Conservation (phyloP, 1,140 invertebrate genomes). For the Neodiprion fabricii region DNA sequence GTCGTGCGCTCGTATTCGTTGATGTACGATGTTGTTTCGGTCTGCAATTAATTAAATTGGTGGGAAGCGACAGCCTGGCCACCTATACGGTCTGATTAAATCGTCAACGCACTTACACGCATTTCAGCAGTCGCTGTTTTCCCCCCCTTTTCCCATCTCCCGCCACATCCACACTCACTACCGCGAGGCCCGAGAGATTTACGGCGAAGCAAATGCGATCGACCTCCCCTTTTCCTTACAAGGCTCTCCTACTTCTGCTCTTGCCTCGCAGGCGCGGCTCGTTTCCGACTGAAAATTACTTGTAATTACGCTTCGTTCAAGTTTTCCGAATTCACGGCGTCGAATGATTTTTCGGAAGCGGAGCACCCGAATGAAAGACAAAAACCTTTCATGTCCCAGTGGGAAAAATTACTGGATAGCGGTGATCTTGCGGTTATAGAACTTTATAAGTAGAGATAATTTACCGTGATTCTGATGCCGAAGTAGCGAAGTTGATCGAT, state of each 20-base stretch:
- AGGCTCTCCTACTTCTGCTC: too few relatives aligned
- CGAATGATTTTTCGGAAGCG: neutral
- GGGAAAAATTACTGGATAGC: too few relatives aligned
- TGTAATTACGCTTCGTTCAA: neutral
- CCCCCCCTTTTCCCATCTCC: neutral
- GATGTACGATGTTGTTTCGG: neutral
- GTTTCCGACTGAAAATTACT: too few relatives aligned
- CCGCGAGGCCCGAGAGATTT: neutral
- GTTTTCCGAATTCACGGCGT: neutral
- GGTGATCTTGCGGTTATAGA: too few relatives aligned
- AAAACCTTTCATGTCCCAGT: too few relatives aligned
- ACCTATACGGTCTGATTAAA: neutral
- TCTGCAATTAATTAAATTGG: neutral
- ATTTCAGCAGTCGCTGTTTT: neutral
- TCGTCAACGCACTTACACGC: neutral
- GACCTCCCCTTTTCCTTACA: too few relatives aligned
- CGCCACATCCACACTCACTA: neutral
- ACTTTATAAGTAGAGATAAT: neutral
- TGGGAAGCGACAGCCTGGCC: conserved; percentile 3
- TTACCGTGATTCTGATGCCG: neutral
- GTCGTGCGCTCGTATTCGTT: neutral
- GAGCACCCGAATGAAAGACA: too few relatives aligned
- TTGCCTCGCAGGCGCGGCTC: too few relatives aligned
- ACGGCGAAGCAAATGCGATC: too few relatives aligned
- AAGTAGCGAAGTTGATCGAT: neutral